Percentiles rank a stretch among this genome's conserved stretches.
Evolutionary conservation across 2,113 vertebrate species (phyloP).

Genomic region (Pyrgilauda ruficollis): DNA sequence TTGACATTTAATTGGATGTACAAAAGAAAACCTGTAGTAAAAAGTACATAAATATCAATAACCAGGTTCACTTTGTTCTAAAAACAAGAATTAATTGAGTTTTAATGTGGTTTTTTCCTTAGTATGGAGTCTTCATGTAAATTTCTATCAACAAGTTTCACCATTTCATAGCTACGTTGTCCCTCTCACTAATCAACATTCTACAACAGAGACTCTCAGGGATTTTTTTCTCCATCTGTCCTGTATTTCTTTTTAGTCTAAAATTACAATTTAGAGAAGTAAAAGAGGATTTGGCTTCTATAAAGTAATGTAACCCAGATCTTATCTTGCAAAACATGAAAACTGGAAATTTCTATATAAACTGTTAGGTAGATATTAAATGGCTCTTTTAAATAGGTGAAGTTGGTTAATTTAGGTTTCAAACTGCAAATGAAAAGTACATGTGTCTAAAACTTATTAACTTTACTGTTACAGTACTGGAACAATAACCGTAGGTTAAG

Average conservation of each 20-base stretch:
- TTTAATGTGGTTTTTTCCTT: neutral
- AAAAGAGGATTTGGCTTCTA: neutral
- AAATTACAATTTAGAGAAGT: neutral
- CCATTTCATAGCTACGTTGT: neutral
- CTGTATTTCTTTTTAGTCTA: neutral
- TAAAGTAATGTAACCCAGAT: neutral
- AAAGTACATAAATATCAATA: slow-evolving; percentile 34
- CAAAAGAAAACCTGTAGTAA: neutral
- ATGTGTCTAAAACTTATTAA: neutral
- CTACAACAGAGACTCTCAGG: neutral
- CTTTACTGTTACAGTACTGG: neutral
- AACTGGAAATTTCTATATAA: neutral
- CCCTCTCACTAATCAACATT: neutral
- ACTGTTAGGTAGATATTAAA: neutral
- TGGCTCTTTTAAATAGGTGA: neutral
- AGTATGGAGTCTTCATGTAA: neutral
- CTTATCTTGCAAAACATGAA: neutral
- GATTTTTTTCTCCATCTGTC: neutral
- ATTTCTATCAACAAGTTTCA: neutral
- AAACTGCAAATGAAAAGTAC: neutral
- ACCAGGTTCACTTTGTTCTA: slow-evolving; percentile 28
- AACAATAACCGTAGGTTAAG: neutral
- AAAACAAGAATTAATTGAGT: slow-evolving; percentile 6
- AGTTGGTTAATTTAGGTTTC: neutral
- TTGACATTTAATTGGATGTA: slow-evolving; percentile 24